Evolutionary conservation across 1,140 invertebrate species (phyloP), one percentile per base, ranked within the genome.

Genomic region (Drosophila parabipectinata): DNA sequence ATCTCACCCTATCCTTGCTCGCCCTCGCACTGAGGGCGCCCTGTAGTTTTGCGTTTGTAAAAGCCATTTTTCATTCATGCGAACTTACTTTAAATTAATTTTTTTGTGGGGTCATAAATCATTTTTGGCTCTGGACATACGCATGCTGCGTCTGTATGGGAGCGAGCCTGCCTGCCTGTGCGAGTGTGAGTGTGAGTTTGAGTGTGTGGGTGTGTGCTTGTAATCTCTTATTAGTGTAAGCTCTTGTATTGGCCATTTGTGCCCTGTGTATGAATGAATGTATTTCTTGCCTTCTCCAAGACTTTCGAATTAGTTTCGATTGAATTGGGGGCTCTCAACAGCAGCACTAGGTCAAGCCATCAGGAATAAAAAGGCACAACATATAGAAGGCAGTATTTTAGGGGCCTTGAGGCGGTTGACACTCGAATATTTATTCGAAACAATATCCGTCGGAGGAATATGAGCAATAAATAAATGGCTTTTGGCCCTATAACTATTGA

Each of bases 61-160:
- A 88, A 89, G 72, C 82, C 83, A 90, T 90, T 90, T 90, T 90
- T 90, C 88, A 90, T 90, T 90, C 88, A 90, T 90, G 85, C 89
- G 89, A 90, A 90, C 87, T 90, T 88, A 88, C 84, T 88, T 88
- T 87, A 90, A 90, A 90, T 90, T 90, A 90, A 90, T 90, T 90
- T 90, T 90, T 85, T 88, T 87, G 78, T 79, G 81, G 72, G 75
- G 63, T 82, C 87, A 90, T 90, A 90, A 90, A 90, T 90, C 87
- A 90, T 90, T 84, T 89, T 89, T 74, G 83, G 82, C 75, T 83
- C 79, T 72, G 79, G 66, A 68, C 82, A 69, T 81, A 81, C 75
- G 75, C 78, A 62, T 60, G 58, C 55, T 77, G 44, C 45, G 53
- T 64, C 54, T 67, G 53, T 68, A 41, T 61, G 50, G 48, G 39